phyloP scores from a whole-genome alignment of 1,140 invertebrate species.

The Muscidifurax raptorellus region DNA sequence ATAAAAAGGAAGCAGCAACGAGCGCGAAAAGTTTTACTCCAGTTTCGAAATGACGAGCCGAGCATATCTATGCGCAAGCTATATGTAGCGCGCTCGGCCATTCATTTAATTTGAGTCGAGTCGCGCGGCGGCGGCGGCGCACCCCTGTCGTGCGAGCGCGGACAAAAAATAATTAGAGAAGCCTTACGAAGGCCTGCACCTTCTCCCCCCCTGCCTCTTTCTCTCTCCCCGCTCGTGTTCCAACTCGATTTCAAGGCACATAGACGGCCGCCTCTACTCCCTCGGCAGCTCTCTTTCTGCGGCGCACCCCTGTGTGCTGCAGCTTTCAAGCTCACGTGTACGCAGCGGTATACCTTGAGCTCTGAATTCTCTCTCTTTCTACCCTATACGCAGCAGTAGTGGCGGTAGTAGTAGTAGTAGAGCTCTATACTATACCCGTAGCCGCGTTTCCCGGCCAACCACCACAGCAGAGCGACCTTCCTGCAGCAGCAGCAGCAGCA shows the following conservation, averaged over 20 bases:
- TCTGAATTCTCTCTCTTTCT: conserved; percentile 30
- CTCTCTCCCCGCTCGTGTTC: neutral
- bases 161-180: conserved; percentile 76
- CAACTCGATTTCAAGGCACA: conserved; percentile 16
- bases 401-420: neutral
- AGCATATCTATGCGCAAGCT: conserved; percentile 5
- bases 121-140: conserved; percentile 57
- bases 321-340: conserved; percentile 49
- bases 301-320: conserved; percentile 34
- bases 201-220: conserved; percentile 35
- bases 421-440: conserved; percentile 36
- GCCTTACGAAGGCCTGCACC: conserved; percentile 67
- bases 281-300: neutral
- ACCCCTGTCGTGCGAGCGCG: conserved; percentile 70
- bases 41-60: conserved; percentile 37
- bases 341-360: conserved; percentile 33
- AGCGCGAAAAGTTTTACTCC: conserved; percentile 40
- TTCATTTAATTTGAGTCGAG: conserved; percentile 73
- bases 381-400: no score
- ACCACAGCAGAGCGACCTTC: conserved; percentile 38
- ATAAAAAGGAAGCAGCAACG: neutral
- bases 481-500: neutral
- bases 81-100: conserved; percentile 56
- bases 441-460: conserved; percentile 48
- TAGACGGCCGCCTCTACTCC: neutral